Evolutionary conservation across 2,113 vertebrate species (phyloP).

Genomic region (Callipepla squamata): DNA sequence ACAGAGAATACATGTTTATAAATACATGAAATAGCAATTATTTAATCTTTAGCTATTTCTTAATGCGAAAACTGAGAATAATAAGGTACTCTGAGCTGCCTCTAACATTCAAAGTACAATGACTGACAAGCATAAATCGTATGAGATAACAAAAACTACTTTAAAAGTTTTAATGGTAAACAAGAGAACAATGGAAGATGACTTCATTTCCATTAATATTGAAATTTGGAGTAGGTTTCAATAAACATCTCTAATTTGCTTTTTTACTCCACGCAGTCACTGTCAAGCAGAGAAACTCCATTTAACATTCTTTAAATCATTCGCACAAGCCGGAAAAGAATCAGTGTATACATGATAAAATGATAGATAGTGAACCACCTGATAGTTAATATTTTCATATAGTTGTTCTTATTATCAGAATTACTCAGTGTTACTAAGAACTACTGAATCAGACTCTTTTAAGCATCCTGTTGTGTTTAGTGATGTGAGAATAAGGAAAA

Average conservation of each 20-base stretch:
- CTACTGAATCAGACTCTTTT: background rate
- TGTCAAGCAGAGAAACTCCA: background rate
- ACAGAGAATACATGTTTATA: background rate
- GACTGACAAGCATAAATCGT: background rate
- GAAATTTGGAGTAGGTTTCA: background rate
- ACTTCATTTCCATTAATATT: background rate
- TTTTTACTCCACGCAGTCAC: background rate
- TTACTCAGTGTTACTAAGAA: background rate
- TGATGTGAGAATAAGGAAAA: background rate
- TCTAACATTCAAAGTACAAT: background rate
- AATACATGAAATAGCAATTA: background rate
- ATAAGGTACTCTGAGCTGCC: background rate
- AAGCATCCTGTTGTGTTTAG: background rate
- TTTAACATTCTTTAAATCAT: background rate
- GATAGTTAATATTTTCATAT: background rate
- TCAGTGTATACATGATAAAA: background rate
- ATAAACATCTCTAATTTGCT: background rate
- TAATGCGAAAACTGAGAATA: background rate
- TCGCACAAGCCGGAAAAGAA: background rate
- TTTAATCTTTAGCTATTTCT: background rate
- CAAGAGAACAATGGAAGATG: background rate
- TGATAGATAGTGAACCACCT: background rate
- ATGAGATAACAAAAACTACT: background rate
- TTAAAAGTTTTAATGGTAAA: background rate
- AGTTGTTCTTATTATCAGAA: background rate